Evolutionary conservation across 1,140 invertebrate species (phyloP).

Genomic region (Leguminivora glycinivorella): DNA sequence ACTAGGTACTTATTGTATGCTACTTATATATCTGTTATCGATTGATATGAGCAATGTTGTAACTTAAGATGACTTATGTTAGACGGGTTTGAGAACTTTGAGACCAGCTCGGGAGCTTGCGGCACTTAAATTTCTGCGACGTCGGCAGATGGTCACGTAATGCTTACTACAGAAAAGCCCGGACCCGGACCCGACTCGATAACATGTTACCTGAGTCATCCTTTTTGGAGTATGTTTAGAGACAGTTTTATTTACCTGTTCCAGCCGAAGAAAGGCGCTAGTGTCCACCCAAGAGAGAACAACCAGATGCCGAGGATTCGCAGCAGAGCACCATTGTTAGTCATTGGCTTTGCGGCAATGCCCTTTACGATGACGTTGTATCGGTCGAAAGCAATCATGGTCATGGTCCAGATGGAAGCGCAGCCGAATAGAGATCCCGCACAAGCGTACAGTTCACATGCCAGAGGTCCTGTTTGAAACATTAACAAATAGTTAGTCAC

Average conservation of each 20-base stretch:
- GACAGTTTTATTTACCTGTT: constrained; percentile 75
- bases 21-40: too few species aligned
- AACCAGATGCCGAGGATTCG: constrained; percentile 85
- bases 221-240: neutral
- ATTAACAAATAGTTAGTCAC: neutral
- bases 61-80: too few species aligned
- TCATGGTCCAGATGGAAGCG: constrained; percentile 92
- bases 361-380: constrained; percentile 93
- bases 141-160: too few species aligned
- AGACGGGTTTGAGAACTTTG: too few species aligned
- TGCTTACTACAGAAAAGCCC: too few species aligned
- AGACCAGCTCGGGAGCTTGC: too few species aligned
- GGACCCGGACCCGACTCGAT: too few species aligned
- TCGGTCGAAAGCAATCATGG: constrained; percentile 90
- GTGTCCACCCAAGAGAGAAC: constrained; percentile 84
- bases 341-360: constrained; percentile 84
- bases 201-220: too few species aligned
- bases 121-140: too few species aligned
- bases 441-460: constrained; percentile 91
- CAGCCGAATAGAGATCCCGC: constrained; percentile 90
- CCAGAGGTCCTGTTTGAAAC: constrained; percentile 81
- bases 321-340: constrained; percentile 83
- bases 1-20: too few species aligned
- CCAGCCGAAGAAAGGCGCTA: constrained; percentile 85
- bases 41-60: too few species aligned